Evolutionary conservation across 2,888 invertebrate species (phyloP).

Genomic region (Prenolepis imparis): DNA sequence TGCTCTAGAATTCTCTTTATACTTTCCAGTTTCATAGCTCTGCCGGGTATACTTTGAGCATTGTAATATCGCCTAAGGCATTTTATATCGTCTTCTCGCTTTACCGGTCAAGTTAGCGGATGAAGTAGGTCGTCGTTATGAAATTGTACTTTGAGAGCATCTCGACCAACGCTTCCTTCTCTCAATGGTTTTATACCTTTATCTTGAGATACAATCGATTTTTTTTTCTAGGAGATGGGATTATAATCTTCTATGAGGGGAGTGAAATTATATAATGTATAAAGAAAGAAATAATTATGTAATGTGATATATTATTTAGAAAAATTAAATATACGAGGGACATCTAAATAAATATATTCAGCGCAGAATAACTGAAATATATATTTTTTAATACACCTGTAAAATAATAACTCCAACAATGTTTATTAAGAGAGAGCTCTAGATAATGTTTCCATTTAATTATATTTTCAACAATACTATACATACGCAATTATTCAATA

Average conservation of each 20-base stretch:
- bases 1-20: slow-evolving; percentile 14
- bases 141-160: slow-evolving; percentile 38
- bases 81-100: slow-evolving; percentile 30
- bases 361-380: not conserved
- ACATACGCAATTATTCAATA: not conserved
- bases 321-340: not conserved
- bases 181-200: not conserved
- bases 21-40: slow-evolving; percentile 7
- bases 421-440: not conserved
- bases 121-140: slow-evolving; percentile 46
- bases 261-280: not conserved
- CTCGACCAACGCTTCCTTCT: not conserved
- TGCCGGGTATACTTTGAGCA: slow-evolving; percentile 37
- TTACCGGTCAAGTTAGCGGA: slow-evolving; percentile 42
- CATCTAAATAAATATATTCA: not conserved
- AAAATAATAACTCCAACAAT: not conserved
- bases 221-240: not conserved
- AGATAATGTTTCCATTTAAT: not conserved
- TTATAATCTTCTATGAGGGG: not conserved
- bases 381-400: not conserved
- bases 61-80: slow-evolving; percentile 49
- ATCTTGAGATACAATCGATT: slow-evolving; percentile 18
- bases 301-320: not conserved
- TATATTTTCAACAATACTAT: not conserved
- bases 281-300: not conserved